A percentile compares a stretch with the other conserved stretches of the same genome.
Evolutionary conservation across 2,888 invertebrate species (phyloP).

Genomic region (Glaucopsyche alexis): DNA sequence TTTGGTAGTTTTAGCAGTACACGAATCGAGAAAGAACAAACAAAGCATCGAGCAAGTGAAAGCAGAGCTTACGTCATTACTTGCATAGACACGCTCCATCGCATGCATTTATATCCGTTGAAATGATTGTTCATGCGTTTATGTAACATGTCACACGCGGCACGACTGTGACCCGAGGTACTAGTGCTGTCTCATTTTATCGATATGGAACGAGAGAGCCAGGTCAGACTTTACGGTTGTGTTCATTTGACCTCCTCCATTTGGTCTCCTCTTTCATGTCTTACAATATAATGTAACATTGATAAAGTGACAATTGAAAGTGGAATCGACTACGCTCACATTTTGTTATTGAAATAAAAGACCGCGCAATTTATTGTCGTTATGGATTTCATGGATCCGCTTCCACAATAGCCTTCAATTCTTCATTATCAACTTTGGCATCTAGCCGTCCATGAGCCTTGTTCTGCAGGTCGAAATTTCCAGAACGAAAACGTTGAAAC

Average conservation of each 20-base stretch:
- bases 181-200: slow-evolving; percentile 32
- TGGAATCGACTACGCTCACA: not conserved
- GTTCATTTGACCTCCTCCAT: slow-evolving; percentile 9
- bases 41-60: slow-evolving; percentile 52
- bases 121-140: slow-evolving; percentile 39
- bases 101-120: slow-evolving; percentile 36
- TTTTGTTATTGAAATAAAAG: slow-evolving; percentile 11
- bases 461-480: no score
- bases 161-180: slow-evolving; percentile 18
- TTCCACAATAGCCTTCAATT: no score
- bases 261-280: slow-evolving; percentile 13
- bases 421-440: no score
- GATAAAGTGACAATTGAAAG: slow-evolving; percentile 12
- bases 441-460: no score
- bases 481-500: no score
- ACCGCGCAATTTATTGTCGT: not conserved
- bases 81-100: slow-evolving; percentile 48
- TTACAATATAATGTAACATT: not conserved
- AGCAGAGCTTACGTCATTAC: slow-evolving; percentile 59
- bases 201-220: slow-evolving; percentile 36
- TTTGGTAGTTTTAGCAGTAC: not conserved
- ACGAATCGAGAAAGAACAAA: slow-evolving; percentile 18
- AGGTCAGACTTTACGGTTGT: slow-evolving; percentile 34
- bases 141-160: slow-evolving; percentile 38
- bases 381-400: not conserved